Percentiles rank a stretch among this genome's conserved stretches.
Evolutionary conservation across 2,113 vertebrate species (phyloP).

Genomic region (Pseudopodoces humilis): DNA sequence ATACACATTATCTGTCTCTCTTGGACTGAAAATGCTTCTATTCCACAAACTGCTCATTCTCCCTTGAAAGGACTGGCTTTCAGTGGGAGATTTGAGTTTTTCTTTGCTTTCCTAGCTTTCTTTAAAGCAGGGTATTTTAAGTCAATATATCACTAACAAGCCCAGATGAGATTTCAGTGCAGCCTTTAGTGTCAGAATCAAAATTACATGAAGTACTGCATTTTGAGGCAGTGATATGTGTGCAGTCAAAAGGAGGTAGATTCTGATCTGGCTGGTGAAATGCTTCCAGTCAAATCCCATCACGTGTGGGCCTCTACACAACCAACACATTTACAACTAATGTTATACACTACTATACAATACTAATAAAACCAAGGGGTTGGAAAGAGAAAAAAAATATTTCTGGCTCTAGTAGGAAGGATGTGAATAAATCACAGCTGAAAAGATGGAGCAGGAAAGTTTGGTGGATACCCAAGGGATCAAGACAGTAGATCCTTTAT

Average conservation of each 20-base stretch:
- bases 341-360: too few species aligned
- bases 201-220: constrained; percentile 5
- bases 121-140: not conserved
- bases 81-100: not conserved
- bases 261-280: not conserved
- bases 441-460: not conserved
- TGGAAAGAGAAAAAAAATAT: not conserved
- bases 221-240: not conserved
- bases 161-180: constrained; percentile 24
- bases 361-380: not conserved
- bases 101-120: not conserved
- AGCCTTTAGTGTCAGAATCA: constrained; percentile 22
- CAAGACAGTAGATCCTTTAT: not conserved
- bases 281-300: not conserved
- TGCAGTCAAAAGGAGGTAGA: not conserved
- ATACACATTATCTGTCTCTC: not conserved
- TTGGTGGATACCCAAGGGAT: not conserved
- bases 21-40: not conserved
- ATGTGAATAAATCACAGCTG: not conserved
- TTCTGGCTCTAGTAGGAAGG: not conserved
- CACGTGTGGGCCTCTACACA: not conserved
- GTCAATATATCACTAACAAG: not conserved
- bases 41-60: not conserved
- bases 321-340: not conserved
- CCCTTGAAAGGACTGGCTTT: not conserved